These are phyloP conservation scores for Apocrypta bakeri DNA, from an alignment of 1,140 invertebrate species.

Conservation along the genomic window DNA sequence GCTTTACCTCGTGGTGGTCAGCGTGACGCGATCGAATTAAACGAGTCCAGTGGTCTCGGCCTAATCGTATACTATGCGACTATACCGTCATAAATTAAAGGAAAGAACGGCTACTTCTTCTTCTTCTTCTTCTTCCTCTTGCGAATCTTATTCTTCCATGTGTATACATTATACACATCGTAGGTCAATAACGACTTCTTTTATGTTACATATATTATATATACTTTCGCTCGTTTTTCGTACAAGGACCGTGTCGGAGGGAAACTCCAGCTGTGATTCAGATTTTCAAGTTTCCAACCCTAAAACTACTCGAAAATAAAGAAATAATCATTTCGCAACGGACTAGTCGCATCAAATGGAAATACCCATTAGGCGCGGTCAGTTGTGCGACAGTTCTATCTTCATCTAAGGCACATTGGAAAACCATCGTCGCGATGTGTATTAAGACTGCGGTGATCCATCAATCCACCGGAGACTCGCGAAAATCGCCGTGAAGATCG, in stretches of 20 bases:
- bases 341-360: too few species aligned
- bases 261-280: too few species aligned
- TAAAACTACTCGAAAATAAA: too few species aligned
- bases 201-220: too few species aligned
- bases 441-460: background rate
- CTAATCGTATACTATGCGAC: background rate
- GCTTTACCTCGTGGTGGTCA: background rate
- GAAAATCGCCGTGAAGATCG: slow-evolving; percentile 17
- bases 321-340: too few species aligned
- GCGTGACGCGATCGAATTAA: slow-evolving; percentile 47
- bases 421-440: too few species aligned
- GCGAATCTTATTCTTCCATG: background rate
- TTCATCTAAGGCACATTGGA: background rate
- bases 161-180: background rate
- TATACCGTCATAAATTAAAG: slow-evolving; percentile 8
- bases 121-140: too few species aligned
- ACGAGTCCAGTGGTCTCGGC: background rate
- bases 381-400: background rate
- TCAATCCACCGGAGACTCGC: background rate
- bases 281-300: too few species aligned
- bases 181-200: background rate
- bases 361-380: background rate
- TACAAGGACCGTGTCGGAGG: too few species aligned
- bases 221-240: too few species aligned
- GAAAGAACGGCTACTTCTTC: slow-evolving; percentile 7